These are phyloP conservation scores for Netelia fuscicornis DNA, from an alignment of 2,888 invertebrate genomes.

Conservation along the genomic window DNA sequence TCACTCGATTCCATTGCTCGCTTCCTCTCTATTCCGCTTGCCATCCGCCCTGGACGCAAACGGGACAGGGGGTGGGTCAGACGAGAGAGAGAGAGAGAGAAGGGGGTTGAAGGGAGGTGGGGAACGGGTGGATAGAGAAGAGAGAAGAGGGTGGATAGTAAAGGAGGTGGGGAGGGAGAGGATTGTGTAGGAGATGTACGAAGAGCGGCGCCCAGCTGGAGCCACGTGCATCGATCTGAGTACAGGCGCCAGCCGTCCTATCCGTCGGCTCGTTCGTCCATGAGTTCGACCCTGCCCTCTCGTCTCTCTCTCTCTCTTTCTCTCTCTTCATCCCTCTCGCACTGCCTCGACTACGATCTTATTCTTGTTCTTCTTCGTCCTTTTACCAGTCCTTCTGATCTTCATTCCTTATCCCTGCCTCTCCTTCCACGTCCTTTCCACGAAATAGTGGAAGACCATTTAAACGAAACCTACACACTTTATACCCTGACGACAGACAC, in stretches of 20 bases:
- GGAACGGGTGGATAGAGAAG: constrained; percentile 53
- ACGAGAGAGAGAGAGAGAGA: constrained; percentile 53
- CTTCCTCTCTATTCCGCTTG: constrained; percentile 37
- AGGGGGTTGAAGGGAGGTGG: constrained; percentile 58
- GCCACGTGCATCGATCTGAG: constrained; percentile 85
- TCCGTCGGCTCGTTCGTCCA: constrained; percentile 84
- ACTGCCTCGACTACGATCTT: constrained; percentile 71
- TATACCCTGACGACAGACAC: constrained; percentile 35
- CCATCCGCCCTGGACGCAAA: constrained; percentile 55
- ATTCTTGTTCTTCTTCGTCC: constrained; percentile 54
- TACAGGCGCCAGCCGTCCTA: constrained; percentile 85
- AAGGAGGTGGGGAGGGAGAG: constrained; percentile 57
- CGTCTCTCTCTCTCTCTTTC: constrained; percentile 48
- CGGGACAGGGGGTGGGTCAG: constrained; percentile 54
- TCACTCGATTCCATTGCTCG: constrained; percentile 24
- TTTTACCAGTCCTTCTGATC: constrained; percentile 32
- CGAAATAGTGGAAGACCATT: constrained; percentile 10
- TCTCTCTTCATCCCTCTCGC: constrained; percentile 10
- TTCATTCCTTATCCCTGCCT: constrained; percentile 16
- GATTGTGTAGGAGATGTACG: constrained; percentile 82
- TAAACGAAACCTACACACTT: constrained; percentile 38
- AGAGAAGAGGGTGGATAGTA: constrained; percentile 48
- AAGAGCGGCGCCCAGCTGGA: constrained; percentile 85
- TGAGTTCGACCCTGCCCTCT: constrained; percentile 83
- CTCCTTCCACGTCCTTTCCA: not conserved